Evolutionary conservation across 2,888 invertebrate genomes (phyloP).

Genomic region (Noctua comes): DNA sequence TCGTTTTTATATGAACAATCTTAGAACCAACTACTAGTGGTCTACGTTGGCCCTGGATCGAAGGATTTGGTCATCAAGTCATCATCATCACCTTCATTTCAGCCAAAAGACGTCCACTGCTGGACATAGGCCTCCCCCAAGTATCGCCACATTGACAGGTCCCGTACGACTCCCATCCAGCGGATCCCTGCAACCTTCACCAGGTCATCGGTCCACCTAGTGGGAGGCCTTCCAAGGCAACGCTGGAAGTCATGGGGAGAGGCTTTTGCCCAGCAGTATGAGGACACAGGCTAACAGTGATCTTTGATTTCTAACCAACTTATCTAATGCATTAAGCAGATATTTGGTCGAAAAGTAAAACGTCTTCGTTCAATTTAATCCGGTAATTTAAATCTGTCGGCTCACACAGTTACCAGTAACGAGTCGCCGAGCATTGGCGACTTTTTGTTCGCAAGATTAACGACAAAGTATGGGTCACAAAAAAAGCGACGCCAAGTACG

Average conservation of each 20-base stretch:
- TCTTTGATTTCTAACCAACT: conserved; percentile 25
- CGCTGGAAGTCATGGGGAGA: no score
- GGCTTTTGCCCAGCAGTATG: no score
- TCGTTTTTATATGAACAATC: conserved; percentile 17
- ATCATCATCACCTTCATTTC: no score
- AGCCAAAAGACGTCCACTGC: no score
- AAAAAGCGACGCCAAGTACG: conserved; percentile 86
- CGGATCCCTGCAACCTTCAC: no score
- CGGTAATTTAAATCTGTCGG: conserved; percentile 83
- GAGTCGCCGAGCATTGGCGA: conserved; percentile 81
- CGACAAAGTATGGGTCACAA: conserved; percentile 88
- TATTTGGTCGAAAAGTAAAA: conserved; percentile 66
- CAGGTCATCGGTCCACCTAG: no score
- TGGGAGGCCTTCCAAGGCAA: no score
- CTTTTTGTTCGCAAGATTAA: conserved; percentile 89
- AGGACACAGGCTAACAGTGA: background rate
- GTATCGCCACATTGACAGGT: no score
- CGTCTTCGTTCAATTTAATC: conserved; percentile 74
- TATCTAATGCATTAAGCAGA: conserved; percentile 60
- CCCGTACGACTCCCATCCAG: no score
- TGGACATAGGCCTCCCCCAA: no score
- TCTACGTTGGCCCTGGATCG: no score
- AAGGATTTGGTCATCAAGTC: no score
- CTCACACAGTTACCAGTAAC: conserved; percentile 83
- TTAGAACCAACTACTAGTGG: background rate